These are phyloP conservation scores for Colinus virginianus DNA, from an alignment of 2,113 vertebrate species.

Conservation along the genomic window DNA sequence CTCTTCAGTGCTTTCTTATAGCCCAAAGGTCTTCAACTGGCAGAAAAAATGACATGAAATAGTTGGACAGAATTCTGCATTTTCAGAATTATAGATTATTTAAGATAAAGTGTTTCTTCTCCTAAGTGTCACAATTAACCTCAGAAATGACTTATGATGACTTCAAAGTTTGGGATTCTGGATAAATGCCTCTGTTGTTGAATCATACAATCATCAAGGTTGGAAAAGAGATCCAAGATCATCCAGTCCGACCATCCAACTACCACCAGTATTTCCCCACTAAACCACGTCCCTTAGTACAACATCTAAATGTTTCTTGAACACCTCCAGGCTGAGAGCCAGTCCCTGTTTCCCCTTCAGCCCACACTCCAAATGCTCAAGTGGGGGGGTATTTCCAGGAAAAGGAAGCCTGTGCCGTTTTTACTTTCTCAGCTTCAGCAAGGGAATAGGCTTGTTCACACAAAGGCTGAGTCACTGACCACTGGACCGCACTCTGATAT, in stretches of 20 bases:
- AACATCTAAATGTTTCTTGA: no score
- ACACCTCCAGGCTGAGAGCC: background rate
- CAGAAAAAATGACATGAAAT: background rate
- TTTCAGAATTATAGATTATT: background rate
- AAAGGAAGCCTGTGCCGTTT: background rate
- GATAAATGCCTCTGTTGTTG: background rate
- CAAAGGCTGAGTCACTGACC: background rate
- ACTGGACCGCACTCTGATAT: rapidly evolving
- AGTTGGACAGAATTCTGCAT: background rate
- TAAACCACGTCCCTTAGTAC: no score
- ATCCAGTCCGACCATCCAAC: no score
- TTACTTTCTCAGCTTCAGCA: background rate
- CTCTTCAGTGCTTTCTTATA: background rate
- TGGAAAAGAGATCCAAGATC: no score
- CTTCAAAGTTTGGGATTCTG: background rate
- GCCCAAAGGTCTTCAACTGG: background rate
- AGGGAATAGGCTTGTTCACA: background rate
- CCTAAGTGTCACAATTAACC: background rate
- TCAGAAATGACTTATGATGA: background rate
- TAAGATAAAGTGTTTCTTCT: background rate
- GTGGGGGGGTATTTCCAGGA: background rate
- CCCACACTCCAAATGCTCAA: background rate
- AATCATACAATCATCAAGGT: no score
- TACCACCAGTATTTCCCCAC: no score
- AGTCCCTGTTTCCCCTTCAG: background rate